A percentile compares a stretch with the other conserved stretches of the same genome.
Conservation (phyloP, 23 tunicate genomes). For the Phallusia fumigata region DNA sequence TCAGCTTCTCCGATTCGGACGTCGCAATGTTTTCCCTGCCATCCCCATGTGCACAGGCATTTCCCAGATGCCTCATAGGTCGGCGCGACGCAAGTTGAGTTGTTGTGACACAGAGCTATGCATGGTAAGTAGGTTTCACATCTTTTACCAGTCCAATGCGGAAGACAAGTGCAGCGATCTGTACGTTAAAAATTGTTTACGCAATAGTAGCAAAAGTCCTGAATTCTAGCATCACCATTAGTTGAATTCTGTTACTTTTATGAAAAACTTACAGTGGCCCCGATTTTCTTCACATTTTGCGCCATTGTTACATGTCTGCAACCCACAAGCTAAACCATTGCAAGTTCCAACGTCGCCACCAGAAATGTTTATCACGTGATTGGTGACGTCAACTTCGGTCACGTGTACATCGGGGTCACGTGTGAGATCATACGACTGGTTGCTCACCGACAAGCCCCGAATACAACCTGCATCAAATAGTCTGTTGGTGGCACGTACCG, state of each 20-base stretch:
- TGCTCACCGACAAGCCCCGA: constrained; percentile 4
- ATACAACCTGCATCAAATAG: constrained; percentile 10
- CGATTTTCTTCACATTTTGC: constrained; percentile 9
- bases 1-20: not conserved
- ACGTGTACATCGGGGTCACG: not conserved
- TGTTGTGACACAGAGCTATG: not conserved
- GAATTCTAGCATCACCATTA: too few species aligned
- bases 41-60: constrained; percentile 21
- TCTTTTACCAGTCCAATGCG: not conserved
- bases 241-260: too few species aligned
- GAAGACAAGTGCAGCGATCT: not conserved
- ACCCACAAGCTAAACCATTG: constrained; percentile 10
- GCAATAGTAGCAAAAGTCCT: too few species aligned
- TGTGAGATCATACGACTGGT: constrained; percentile 1
- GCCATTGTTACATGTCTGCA: not conserved
- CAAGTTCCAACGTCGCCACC: constrained; percentile 10
- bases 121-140: constrained; percentile 8
- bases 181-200: not conserved
- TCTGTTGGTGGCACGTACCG: too few species aligned
- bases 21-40: constrained; percentile 10
- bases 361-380: not conserved
- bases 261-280: not conserved
- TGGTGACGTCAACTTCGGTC: not conserved
- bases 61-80: not conserved
- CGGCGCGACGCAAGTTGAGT: not conserved